Base-by-base conservation (phyloP, 2,113 vertebrate genomes). In the Ochotona princeps region DNA sequence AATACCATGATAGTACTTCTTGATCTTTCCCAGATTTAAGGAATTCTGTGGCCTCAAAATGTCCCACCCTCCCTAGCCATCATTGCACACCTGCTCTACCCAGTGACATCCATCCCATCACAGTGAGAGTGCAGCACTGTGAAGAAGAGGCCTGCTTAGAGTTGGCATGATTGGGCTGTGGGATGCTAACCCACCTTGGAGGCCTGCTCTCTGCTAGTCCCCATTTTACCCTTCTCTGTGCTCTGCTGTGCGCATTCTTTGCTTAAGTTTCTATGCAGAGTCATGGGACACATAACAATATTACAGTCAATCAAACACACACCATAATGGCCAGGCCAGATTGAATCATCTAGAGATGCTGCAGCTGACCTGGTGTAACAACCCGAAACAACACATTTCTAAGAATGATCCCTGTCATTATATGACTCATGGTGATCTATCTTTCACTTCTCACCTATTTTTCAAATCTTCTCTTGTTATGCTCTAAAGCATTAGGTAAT, bases 181-280 rank as follows among this genome's bases (percentile, higher is more conserved):
- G 12, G 13, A 83, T 85, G 5, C 54, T n/a, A 30, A 14, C 66
- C 73, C 3, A 21, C 47, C 18, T 30, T 6, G 18, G 38, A 91
- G 61, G 47, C 2, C 35, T 26, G 49, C 3, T 61, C 7, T 90
- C 23, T 38, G 15, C 11, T 44, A 4, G 7, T 28, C 54, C 61
- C 25, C 65, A 25, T 10, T n/a, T 63, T 83, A 38, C 10, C 18
- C 28, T 35, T 85, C 8, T 73, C 44, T n/a, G 26, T 2, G 63
- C 63, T 88, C 75, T 88, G 2, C 44, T 81, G 38, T 72, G 51
- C 47, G 15, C 73, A 23, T 73, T 70, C 35, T 66, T 87, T 76
- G 44, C 26, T 93, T 92, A 47, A 11, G 72, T 87, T 93, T 87
- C 15, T 90, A n/a, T 18, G 6, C 26, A 65, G 38, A 57, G 54